Percentiles rank a stretch among this genome's conserved stretches.
Evolutionary conservation across 53 echinoderm and acorn worm genomes (phyloP).

Genomic region (Paelopatides confundens): DNA sequence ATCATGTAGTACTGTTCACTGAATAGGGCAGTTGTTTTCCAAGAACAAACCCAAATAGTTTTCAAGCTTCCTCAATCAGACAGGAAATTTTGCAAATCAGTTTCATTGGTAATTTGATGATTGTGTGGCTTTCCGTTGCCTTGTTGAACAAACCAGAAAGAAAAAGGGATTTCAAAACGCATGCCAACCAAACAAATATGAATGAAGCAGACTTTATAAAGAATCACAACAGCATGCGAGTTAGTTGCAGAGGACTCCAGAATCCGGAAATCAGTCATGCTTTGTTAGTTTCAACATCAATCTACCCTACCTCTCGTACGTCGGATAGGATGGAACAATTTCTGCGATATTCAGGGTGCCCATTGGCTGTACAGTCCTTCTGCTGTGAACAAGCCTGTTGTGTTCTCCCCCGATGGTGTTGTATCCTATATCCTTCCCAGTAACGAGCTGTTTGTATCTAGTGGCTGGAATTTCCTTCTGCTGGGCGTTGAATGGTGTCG

Average conservation of each 20-base stretch:
- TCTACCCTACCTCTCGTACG: slow-evolving; percentile 28
- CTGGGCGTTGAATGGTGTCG: slow-evolving; percentile 7
- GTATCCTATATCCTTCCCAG: slow-evolving; percentile 30
- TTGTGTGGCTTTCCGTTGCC: no score
- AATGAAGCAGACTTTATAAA: background rate
- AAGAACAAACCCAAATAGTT: no score
- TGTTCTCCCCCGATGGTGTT: slow-evolving; percentile 36
- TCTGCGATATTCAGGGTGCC: slow-evolving; percentile 9
- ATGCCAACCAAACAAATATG: background rate
- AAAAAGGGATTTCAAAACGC: no score
- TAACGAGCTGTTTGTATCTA: background rate
- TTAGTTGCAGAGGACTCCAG: background rate
- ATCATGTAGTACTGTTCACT: no score
- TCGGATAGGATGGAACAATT: slow-evolving; percentile 13
- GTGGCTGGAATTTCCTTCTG: slow-evolving; percentile 2
- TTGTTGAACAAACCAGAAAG: no score
- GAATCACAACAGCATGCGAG: background rate
- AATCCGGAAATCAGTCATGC: background rate
- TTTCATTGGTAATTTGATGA: no score
- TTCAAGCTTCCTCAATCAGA: no score
- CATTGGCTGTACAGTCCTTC: slow-evolving; percentile 7
- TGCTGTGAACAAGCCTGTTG: slow-evolving; percentile 15
- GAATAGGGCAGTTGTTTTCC: no score
- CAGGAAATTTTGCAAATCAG: no score
- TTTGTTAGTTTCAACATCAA: background rate